Evolutionary conservation across 35 echinoderm and acorn worm species (phyloP).

Genomic region (Ophioderma brevispina): DNA sequence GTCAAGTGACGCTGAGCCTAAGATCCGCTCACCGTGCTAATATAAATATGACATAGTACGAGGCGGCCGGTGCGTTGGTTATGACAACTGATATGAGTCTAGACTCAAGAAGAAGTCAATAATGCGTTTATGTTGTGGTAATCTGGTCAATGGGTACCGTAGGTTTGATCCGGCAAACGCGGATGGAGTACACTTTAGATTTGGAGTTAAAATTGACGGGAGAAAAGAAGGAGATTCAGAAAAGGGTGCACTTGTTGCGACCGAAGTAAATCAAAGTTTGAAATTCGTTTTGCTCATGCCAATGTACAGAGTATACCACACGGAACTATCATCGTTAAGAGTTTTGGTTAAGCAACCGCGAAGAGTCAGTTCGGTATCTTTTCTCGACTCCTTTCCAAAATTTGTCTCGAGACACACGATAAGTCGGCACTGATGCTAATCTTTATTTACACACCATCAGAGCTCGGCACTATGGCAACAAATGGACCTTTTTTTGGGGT

Average conservation of each 20-base stretch:
- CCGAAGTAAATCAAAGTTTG: constrained; percentile 88
- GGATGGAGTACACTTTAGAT: constrained; percentile 99
- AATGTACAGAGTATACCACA: constrained; percentile 95
- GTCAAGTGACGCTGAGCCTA: constrained; percentile 69
- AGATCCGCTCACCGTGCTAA: constrained; percentile 68
- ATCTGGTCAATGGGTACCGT: constrained; percentile 90
- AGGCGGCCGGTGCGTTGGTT: too few relatives aligned
- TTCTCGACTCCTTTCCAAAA: constrained; percentile 76
- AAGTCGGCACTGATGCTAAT: constrained; percentile 91
- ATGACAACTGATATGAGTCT: constrained; percentile 79
- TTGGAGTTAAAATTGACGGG: constrained; percentile 79
- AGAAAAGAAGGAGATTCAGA: constrained; percentile 84
- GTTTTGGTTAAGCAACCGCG: constrained; percentile 72
- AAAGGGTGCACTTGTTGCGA: constrained; percentile 82
- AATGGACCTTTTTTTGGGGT: constrained; percentile 87
- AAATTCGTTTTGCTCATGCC: constrained; percentile 97
- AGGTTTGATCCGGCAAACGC: constrained; percentile 90
- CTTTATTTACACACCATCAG: constrained; percentile 88
- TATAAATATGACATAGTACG: constrained; percentile 95
- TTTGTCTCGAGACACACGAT: constrained; percentile 84
- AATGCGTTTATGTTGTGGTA: constrained; percentile 79
- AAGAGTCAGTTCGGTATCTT: constrained; percentile 89
- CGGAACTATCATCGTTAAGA: constrained; percentile 78
- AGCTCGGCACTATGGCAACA: constrained; percentile 77
- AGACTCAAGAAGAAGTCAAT: constrained; percentile 80